Evolutionary conservation across 2,888 invertebrate species (phyloP).

Genomic region (Bellardia pandia): DNA sequence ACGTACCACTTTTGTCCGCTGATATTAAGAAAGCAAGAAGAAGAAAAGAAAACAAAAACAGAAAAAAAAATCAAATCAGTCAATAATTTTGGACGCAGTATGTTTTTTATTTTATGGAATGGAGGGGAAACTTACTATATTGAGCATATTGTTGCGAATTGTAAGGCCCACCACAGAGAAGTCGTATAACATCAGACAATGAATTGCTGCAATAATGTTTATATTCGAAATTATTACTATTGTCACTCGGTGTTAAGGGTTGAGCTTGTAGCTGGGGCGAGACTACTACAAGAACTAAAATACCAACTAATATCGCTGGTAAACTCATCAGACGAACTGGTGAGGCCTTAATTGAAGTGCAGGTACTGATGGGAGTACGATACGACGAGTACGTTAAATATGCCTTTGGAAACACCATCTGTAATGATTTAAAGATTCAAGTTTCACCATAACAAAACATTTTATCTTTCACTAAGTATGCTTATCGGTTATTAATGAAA

Average conservation of each 20-base stretch:
- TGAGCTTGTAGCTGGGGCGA: conserved; percentile 52
- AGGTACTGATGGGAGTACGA: conserved; percentile 19
- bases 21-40: conserved; percentile 9
- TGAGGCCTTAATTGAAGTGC: conserved; percentile 23
- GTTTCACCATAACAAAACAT: conserved; percentile 38
- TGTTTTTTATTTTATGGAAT: neutral
- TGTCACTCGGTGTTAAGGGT: conserved; percentile 67
- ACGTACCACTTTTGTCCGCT: conserved; percentile 48
- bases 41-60: conserved; percentile 45
- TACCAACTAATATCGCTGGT: conserved; percentile 53
- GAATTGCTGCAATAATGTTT: conserved; percentile 76
- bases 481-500: neutral
- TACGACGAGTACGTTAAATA: conserved; percentile 20
- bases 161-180: conserved; percentile 75
- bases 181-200: conserved; percentile 73
- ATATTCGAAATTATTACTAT: conserved; percentile 72
- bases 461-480: neutral
- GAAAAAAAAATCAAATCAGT: conserved; percentile 30
- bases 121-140: conserved; percentile 74
- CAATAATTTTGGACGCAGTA: conserved; percentile 27
- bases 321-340: conserved; percentile 55
- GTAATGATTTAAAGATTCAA: conserved; percentile 67
- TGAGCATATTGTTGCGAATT: conserved; percentile 73
- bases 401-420: conserved; percentile 67
- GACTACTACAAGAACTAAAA: conserved; percentile 56